phyloP scores from a whole-genome alignment of 2,797 vertebrate genomes.

The Pseudotriccus pelzelni region DNA sequence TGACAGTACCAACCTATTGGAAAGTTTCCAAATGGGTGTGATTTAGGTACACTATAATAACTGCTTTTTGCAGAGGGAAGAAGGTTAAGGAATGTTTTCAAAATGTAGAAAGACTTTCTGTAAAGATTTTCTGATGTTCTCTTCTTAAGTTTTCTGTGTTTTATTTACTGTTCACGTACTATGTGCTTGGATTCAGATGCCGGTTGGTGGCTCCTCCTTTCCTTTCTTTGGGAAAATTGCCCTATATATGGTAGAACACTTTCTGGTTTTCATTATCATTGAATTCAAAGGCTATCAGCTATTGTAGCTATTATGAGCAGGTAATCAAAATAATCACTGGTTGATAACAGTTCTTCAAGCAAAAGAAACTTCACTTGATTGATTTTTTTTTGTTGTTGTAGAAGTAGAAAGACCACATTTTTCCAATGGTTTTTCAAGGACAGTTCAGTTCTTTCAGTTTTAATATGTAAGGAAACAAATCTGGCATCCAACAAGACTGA shows the following conservation, averaged over 20 bases:
- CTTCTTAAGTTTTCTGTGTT: background rate
- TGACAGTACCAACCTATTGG: background rate
- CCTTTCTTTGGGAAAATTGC: constrained; percentile 19
- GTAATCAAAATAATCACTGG: background rate
- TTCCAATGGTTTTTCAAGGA: constrained; percentile 47
- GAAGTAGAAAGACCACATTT: constrained; percentile 27
- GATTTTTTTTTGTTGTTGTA: background rate
- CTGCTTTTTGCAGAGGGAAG: background rate
- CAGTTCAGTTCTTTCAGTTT: constrained; percentile 61
- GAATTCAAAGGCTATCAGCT: constrained; percentile 24
- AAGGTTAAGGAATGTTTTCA: background rate
- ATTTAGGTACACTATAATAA: background rate
- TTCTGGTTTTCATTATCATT: constrained; percentile 1
- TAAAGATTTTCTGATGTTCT: background rate
- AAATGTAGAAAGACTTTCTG: background rate
- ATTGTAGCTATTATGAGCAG: background rate
- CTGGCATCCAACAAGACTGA: constrained; percentile 69
- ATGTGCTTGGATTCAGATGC: background rate
- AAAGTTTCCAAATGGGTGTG: background rate
- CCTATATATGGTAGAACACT: background rate
- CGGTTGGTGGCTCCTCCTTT: background rate
- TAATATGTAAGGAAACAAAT: constrained; percentile 69
- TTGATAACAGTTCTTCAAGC: background rate
- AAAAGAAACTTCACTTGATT: background rate
- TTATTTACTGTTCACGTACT: background rate